phyloP scores from a whole-genome alignment of 2,113 vertebrate species.

The Chaenogobius annularis region DNA sequence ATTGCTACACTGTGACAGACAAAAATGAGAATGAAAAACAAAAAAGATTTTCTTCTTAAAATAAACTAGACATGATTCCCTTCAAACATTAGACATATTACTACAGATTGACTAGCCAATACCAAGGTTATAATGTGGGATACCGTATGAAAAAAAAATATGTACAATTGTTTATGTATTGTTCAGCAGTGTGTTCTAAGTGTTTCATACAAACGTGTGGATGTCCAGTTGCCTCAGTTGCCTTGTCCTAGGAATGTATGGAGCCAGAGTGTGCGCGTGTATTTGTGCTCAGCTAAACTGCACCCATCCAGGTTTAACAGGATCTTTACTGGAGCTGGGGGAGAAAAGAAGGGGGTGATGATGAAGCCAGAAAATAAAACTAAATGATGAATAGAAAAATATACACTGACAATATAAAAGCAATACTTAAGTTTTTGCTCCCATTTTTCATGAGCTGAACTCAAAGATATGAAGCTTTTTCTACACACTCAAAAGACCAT shows the following conservation, averaged over 20 bases:
- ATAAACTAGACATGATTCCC: not conserved
- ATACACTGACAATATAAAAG: not conserved
- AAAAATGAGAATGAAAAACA: not conserved
- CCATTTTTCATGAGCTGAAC: no score
- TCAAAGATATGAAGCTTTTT: no score
- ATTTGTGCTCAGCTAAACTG: slow-evolving; percentile 71
- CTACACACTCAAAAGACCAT: no score
- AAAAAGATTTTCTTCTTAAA: not conserved
- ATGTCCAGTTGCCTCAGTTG: slow-evolving; percentile 32
- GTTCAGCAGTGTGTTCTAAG: slow-evolving; percentile 46
- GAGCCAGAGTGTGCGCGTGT: slow-evolving; percentile 50
- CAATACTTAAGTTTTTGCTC: not conserved
- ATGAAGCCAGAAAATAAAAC: slow-evolving; percentile 5
- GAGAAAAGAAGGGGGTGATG: slow-evolving; percentile 12
- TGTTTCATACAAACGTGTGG: slow-evolving; percentile 19
- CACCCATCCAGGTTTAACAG: slow-evolving; percentile 76
- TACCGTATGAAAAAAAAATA: not conserved
- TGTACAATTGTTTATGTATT: slow-evolving; percentile 29
- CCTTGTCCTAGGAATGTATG: slow-evolving; percentile 68
- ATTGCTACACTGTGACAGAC: not conserved
- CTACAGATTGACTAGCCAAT: not conserved
- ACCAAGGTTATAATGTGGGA: not conserved
- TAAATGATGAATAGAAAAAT: not conserved
- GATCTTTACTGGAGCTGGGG: slow-evolving; percentile 71
- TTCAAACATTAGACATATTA: slow-evolving; percentile 1